phyloP scores from a whole-genome alignment of 2,888 invertebrate genomes.

The Hyles lineata region DNA sequence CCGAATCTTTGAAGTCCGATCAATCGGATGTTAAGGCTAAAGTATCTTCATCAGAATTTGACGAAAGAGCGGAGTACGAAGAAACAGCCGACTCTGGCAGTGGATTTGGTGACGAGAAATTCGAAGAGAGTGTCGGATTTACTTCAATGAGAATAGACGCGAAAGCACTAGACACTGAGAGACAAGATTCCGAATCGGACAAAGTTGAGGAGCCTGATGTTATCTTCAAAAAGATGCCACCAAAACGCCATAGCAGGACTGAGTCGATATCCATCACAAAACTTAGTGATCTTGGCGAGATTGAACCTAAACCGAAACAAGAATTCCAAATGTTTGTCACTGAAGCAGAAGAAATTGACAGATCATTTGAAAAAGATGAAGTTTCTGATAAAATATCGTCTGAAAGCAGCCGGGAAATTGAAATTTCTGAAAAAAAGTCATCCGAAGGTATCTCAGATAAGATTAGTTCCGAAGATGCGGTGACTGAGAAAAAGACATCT shows the following conservation, averaged over 20 bases:
- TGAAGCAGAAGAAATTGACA: constrained; percentile 78
- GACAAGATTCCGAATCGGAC: constrained; percentile 72
- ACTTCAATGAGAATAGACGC: constrained; percentile 73
- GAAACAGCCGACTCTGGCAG: constrained; percentile 80
- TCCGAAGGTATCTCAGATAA: constrained; percentile 81
- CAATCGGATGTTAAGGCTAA: constrained; percentile 79
- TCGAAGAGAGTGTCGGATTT: constrained; percentile 79
- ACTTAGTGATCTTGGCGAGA: constrained; percentile 72
- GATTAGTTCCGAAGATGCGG: constrained; percentile 82
- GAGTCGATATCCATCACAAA: constrained; percentile 79
- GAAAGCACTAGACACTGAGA: constrained; percentile 63
- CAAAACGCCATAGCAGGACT: constrained; percentile 79
- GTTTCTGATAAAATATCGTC: constrained; percentile 81
- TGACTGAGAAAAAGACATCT: constrained; percentile 81
- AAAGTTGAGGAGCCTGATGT: constrained; percentile 66
- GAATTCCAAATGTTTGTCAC: constrained; percentile 80
- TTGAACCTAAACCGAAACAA: constrained; percentile 67
- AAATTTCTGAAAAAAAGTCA: constrained; percentile 80
- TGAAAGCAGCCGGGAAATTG: constrained; percentile 80
- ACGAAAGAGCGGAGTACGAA: constrained; percentile 81
- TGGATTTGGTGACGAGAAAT: constrained; percentile 80
- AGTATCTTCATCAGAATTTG: constrained; percentile 81
- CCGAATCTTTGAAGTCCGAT: constrained; percentile 81
- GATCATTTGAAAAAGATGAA: constrained; percentile 75
- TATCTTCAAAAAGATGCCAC: constrained; percentile 76